Conservation (phyloP, 2,113 vertebrate species). For the Oreochromis tanganicae region DNA sequence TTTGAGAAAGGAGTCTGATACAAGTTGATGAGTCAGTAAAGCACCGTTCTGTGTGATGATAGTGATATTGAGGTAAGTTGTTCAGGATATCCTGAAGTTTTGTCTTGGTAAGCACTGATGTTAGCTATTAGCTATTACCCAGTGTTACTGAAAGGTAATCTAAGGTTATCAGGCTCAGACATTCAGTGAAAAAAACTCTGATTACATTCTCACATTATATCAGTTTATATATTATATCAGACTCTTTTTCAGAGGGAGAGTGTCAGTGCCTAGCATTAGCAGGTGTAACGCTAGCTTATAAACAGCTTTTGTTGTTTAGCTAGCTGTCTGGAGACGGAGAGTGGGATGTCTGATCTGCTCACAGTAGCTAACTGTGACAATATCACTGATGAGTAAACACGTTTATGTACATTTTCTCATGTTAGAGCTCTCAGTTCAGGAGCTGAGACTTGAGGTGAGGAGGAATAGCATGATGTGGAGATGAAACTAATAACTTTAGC, state of each 20-base stretch:
- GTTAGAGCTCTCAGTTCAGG: too few species aligned
- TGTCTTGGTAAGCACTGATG: neutral
- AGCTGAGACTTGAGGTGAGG: too few species aligned
- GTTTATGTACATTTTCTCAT: too few species aligned
- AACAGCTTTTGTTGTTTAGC: too few species aligned
- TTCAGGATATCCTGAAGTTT: neutral
- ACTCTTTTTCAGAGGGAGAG: too few species aligned
- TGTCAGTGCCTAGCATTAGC: too few species aligned
- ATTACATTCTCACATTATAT: neutral
- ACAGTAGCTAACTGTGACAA: too few species aligned
- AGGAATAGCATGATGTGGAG: too few species aligned
- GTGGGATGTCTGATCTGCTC: neutral
- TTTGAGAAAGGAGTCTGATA: neutral
- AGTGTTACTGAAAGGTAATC: neutral
- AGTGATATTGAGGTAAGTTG: neutral
- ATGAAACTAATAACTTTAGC: neutral
- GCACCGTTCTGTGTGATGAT: neutral
- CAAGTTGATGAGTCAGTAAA: neutral
- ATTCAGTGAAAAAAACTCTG: neutral
- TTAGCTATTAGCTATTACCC: neutral
- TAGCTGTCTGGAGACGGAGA: neutral
- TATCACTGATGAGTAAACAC: too few species aligned
- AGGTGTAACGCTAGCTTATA: too few species aligned
- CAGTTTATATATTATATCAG: too few species aligned
- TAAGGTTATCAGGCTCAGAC: neutral